A percentile compares a stretch with the other conserved stretches of the same genome.
These are phyloP conservation scores for Acyrthosiphon pisum DNA, from an alignment of 1,140 invertebrate genomes.

Conservation along the genomic window DNA sequence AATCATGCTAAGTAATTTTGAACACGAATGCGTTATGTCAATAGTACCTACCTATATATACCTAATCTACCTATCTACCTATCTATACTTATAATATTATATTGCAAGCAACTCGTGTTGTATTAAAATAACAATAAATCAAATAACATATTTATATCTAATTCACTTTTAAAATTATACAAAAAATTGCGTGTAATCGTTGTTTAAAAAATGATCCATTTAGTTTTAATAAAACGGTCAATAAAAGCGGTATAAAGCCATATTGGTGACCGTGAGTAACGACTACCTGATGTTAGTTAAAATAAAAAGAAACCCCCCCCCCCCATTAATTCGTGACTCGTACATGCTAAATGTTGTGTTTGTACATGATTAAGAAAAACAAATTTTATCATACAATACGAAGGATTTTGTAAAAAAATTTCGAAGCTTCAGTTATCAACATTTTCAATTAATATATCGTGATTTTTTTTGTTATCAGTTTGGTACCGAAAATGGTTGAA, in stretches of 20 bases:
- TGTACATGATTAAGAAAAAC: no score
- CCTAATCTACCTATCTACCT: no score
- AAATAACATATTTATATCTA: neutral
- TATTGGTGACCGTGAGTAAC: neutral
- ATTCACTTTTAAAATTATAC: neutral
- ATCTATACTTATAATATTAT: neutral
- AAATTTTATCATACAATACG: no score
- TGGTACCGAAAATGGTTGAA: no score
- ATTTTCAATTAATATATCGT: no score
- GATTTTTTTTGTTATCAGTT: no score
- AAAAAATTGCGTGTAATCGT: neutral
- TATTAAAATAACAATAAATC: slow-evolving; percentile 14
- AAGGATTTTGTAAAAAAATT: no score
- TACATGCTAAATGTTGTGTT: no score
- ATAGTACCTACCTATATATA: neutral
- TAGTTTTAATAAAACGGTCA: neutral
- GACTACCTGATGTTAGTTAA: neutral
- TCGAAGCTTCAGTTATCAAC: no score
- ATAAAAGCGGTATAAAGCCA: neutral
- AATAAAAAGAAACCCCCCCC: neutral
- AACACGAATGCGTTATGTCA: slow-evolving; percentile 24
- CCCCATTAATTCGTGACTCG: no score
- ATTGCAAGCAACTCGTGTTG: neutral
- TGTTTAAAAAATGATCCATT: neutral
- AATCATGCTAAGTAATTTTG: slow-evolving; percentile 41